phyloP scores from a whole-genome alignment of 2,113 vertebrate genomes.

The Crocuta crocuta region DNA sequence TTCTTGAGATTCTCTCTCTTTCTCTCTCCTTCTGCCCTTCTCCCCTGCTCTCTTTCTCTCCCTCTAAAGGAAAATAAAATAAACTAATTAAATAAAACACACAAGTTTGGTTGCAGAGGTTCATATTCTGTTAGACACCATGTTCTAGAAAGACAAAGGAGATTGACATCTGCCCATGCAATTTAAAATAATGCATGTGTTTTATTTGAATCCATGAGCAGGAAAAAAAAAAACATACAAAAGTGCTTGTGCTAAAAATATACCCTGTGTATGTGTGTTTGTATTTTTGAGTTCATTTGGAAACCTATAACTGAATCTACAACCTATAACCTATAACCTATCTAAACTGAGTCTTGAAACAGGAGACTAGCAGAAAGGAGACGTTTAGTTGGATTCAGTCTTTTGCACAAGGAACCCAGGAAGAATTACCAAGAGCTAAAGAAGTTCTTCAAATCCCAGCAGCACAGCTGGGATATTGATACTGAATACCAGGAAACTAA shows the following conservation, averaged over 20 bases:
- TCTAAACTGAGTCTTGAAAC: conserved; percentile 12
- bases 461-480: conserved; percentile 47
- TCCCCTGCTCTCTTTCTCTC: too few species aligned
- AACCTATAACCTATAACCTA: not conserved
- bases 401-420: not conserved
- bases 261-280: not conserved
- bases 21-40: too few species aligned
- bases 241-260: not conserved
- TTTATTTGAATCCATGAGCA: not conserved
- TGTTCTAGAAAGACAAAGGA: not conserved
- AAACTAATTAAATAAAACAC: not conserved
- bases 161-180: not conserved
- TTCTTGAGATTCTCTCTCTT: too few species aligned
- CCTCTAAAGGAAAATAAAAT: too few species aligned
- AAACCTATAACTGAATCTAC: not conserved
- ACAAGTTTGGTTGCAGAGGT: not conserved
- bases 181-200: not conserved
- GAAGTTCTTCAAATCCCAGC: not conserved
- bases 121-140: not conserved
- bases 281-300: not conserved
- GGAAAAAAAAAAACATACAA: not conserved
- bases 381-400: not conserved
- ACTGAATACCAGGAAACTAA: not conserved
- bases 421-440: conserved; percentile 17
- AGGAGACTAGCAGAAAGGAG: not conserved